Evolutionary conservation across 2,113 vertebrate genomes (phyloP).

Genomic region (Hucho hucho): DNA sequence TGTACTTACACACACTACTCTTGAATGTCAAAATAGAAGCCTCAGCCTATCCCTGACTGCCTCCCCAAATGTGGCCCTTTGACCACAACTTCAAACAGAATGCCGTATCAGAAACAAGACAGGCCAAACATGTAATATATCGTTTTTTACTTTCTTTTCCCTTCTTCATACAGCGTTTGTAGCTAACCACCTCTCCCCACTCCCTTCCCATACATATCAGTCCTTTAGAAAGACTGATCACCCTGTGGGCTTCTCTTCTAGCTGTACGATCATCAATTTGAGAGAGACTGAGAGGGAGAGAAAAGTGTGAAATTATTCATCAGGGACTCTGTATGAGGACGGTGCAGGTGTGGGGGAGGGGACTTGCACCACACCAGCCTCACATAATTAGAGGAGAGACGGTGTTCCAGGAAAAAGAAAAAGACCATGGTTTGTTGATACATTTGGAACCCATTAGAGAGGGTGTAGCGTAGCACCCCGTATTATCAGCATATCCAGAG

Average conservation of each 20-base stretch:
- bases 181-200: constrained; percentile 30
- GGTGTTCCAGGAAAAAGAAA: constrained; percentile 47
- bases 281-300: constrained; percentile 47
- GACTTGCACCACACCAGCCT: constrained; percentile 51
- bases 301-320: constrained; percentile 74
- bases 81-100: constrained; percentile 73
- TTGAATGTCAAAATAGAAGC: constrained; percentile 31
- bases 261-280: constrained; percentile 76
- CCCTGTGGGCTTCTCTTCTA: constrained; percentile 64
- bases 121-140: constrained; percentile 51
- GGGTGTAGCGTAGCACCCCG: too few species aligned
- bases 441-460: constrained; percentile 43
- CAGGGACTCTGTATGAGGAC: constrained; percentile 51
- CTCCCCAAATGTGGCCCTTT: constrained; percentile 40
- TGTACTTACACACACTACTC: neutral
- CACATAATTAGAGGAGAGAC: constrained; percentile 64
- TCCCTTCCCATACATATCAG: constrained; percentile 33
- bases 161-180: constrained; percentile 46
- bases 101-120: constrained; percentile 61
- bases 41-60: constrained; percentile 15
- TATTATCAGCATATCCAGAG: too few species aligned
- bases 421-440: constrained; percentile 45
- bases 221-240: constrained; percentile 71
- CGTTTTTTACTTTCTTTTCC: constrained; percentile 53
- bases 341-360: constrained; percentile 58